Evolutionary conservation across 1,140 invertebrate genomes (phyloP), one percentile per base, ranked within the genome.

Genomic region (Bombus turneri): DNA sequence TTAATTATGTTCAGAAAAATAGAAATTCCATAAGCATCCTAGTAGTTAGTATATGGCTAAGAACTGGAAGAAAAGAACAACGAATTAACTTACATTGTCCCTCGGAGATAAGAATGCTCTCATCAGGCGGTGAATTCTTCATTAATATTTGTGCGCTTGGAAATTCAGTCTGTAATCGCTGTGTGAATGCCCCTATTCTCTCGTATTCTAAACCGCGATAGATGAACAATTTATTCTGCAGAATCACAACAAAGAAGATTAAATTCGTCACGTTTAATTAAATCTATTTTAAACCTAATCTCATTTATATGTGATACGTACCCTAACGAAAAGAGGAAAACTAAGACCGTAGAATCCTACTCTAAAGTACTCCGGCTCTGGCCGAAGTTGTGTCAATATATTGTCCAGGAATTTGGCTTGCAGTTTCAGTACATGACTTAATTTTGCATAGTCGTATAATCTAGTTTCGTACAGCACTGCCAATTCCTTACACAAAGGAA

Each of bases 191-290:
- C 81, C 97, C 97, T 89, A 99, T 98, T 87, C 98, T 96, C 95
- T 99, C 99, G 94, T 99, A 99, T 93, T 99, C 98, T 90, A 99
- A 95, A 0, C 99, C 99, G 82, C 99, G 97, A 95, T 99, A 99
- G 39, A 99, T 97, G 95, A 99, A 99, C 87, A 99, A 97, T 93
- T 98, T 99, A 92, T 99, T 99, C 98, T 99, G 95, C 31, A 96
- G 96, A 92, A 81, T 89, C 87, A n/a, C 37, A 77, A 81, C 10
- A 74, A 73, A 39, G n/a, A 37, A 81, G n/a, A 81, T 68, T 81
- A 69, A 28, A 62, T 0, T 41, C 3, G 1, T 39, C 12, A 10
- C 3, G 2, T 4, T n/a, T 25, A 9, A 28, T 18, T n/a, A 1
- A 31, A 69, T 37, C 12, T 62, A 28, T 13, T n/a, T 62, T n/a